phyloP scores from a whole-genome alignment of 1,140 invertebrate genomes.

The Heliothis virescens region DNA sequence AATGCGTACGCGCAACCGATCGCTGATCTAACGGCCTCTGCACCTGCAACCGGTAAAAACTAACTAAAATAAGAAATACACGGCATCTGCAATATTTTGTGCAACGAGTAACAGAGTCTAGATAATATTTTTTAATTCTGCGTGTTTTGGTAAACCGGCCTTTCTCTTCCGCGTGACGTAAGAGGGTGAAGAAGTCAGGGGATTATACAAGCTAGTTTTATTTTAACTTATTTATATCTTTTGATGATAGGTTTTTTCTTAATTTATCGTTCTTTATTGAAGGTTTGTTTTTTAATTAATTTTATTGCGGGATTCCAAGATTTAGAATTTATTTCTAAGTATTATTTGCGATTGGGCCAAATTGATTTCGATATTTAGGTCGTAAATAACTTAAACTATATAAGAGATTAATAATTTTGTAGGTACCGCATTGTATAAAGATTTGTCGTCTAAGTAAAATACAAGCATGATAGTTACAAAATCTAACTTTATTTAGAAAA shows the following conservation, averaged over 20 bases:
- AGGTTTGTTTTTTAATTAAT: too few relatives aligned
- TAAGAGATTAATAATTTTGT: too few relatives aligned
- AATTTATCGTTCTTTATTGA: too few relatives aligned
- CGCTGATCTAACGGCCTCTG: constrained; percentile 12
- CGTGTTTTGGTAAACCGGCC: background rate
- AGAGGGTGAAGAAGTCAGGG: background rate
- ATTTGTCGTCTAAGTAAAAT: background rate
- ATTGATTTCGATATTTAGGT: too few relatives aligned
- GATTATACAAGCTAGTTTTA: too few relatives aligned
- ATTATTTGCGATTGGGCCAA: too few relatives aligned
- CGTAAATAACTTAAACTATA: too few relatives aligned
- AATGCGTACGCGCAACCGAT: background rate
- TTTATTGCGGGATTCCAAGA: too few relatives aligned
- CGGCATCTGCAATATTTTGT: constrained; percentile 21
- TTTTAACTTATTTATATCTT: background rate
- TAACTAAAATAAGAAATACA: constrained; percentile 23
- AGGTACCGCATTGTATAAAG: too few relatives aligned
- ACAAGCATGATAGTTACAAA: constrained; percentile 52
- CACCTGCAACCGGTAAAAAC: background rate
- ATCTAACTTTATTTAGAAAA: constrained; percentile 59
- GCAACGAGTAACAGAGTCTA: constrained; percentile 15
- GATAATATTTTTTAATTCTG: constrained; percentile 31
- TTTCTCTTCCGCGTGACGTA: constrained; percentile 8
- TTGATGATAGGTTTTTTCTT: too few relatives aligned
- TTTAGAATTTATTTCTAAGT: too few relatives aligned